Conservation (phyloP, 2,888 invertebrate species). For the Pimpla rufipes region DNA sequence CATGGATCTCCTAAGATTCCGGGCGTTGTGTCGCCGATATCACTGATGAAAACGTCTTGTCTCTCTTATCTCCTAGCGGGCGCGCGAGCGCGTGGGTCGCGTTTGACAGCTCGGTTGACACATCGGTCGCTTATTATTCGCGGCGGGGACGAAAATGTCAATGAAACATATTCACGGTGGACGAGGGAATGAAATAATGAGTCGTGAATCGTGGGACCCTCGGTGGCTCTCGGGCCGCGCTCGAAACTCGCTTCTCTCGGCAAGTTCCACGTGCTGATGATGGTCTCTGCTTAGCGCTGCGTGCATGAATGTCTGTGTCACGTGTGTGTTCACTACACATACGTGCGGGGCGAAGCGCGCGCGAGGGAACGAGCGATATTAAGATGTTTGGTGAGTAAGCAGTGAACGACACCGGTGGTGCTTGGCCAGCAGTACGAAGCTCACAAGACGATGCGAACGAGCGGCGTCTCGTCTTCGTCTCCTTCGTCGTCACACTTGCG, state of each 20-base stretch:
- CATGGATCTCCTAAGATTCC: conserved; percentile 3
- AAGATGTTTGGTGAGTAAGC: conserved; percentile 80
- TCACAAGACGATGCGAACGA: conserved; percentile 49
- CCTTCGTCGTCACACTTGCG: conserved; percentile 70
- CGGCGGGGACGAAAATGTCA: conserved; percentile 18
- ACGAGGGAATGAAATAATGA: conserved; percentile 42
- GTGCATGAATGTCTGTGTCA: conserved; percentile 8
- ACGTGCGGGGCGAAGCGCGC: conserved; percentile 13
- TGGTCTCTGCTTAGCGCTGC: conserved; percentile 6
- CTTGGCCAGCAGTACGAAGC: conserved; percentile 63
- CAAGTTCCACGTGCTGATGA: conserved; percentile 30
- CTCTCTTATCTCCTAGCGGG: conserved; percentile 54
- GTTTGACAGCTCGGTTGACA: conserved; percentile 45
- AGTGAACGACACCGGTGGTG: conserved; percentile 73
- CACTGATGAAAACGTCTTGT: conserved; percentile 58
- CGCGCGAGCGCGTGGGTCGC: conserved; percentile 52
- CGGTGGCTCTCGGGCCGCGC: not conserved
- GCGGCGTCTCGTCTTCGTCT: conserved; percentile 34
- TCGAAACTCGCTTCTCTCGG: conserved; percentile 25
- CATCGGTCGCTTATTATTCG: conserved; percentile 14
- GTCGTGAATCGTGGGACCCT: conserved; percentile 19
- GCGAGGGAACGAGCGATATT: conserved; percentile 71
- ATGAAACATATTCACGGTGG: conserved; percentile 29
- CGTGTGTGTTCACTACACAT: conserved; percentile 14
- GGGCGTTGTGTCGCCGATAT: conserved; percentile 19